A percentile compares a stretch with the other conserved stretches of the same genome.
These are phyloP conservation scores for Cyanistes caeruleus DNA, from an alignment of 2,113 vertebrate genomes.

Conservation along the genomic window DNA sequence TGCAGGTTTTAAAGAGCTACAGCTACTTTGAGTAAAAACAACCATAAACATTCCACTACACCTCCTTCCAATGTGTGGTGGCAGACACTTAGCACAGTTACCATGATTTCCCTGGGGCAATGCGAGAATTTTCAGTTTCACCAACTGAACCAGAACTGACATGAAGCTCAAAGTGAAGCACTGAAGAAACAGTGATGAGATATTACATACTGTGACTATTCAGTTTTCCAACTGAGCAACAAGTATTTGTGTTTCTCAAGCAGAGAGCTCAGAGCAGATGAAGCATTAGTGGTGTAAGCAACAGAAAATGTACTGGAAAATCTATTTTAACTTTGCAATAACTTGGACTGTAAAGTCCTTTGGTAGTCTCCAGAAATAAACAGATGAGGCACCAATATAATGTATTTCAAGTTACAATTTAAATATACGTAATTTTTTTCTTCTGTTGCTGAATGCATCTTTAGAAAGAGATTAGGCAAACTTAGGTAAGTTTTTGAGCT, in stretches of 20 bases:
- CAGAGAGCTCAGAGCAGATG: background rate
- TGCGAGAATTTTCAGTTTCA: background rate
- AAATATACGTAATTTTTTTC: background rate
- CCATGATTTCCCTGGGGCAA: background rate
- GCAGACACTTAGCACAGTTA: background rate
- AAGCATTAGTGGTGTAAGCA: background rate
- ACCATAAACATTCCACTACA: background rate
- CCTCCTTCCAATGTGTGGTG: background rate
- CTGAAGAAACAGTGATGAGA: background rate
- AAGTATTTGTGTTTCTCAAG: background rate
- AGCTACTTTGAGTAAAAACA: background rate
- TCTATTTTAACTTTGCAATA: background rate
- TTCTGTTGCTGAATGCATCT: background rate
- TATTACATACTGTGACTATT: background rate
- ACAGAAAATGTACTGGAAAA: background rate
- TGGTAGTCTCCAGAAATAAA: background rate
- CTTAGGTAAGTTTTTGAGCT: background rate
- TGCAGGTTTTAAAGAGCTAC: background rate
- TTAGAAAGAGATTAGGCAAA: background rate
- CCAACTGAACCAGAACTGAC: background rate
- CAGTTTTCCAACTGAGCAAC: background rate
- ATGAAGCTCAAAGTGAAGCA: background rate
- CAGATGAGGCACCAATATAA: background rate
- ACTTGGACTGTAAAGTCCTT: background rate
- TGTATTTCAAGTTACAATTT: background rate